A percentile compares a stretch with the other conserved stretches of the same genome.
These are phyloP conservation scores for Cylloceria caligata DNA, from an alignment of 2,888 invertebrate species.

Conservation along the genomic window DNA sequence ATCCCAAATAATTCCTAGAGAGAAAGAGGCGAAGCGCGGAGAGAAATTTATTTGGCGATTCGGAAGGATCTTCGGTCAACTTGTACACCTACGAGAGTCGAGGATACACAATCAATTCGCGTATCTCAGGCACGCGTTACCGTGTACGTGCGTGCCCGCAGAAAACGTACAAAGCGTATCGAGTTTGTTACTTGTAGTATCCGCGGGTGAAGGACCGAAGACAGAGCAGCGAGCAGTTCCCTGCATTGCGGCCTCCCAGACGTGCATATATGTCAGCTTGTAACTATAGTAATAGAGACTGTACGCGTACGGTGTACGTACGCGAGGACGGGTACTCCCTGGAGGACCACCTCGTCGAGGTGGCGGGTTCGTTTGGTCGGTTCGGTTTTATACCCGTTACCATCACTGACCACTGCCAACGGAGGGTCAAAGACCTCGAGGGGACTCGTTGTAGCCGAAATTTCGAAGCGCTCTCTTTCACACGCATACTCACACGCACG, in stretches of 20 bases:
- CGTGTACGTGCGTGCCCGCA: slow-evolving; percentile 71
- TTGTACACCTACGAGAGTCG: not conserved
- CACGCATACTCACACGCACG: slow-evolving; percentile 42
- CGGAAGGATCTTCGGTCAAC: slow-evolving; percentile 39
- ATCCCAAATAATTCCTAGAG: too few relatives aligned
- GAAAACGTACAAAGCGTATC: slow-evolving; percentile 42
- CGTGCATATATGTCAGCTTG: slow-evolving; percentile 2
- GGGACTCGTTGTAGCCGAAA: slow-evolving; percentile 74
- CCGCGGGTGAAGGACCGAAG: slow-evolving; percentile 78
- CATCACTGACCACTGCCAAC: slow-evolving; percentile 84
- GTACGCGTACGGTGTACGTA: slow-evolving; percentile 7
- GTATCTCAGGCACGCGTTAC: slow-evolving; percentile 73
- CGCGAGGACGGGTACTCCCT: slow-evolving; percentile 55
- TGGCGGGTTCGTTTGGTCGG: slow-evolving; percentile 57
- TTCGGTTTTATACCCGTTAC: slow-evolving; percentile 79
- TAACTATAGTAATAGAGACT: slow-evolving; percentile 21
- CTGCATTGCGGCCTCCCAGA: slow-evolving; percentile 32
- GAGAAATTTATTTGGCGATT: slow-evolving; percentile 26
- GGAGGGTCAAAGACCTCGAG: slow-evolving; percentile 79
- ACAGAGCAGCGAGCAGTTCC: slow-evolving; percentile 56
- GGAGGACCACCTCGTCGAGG: slow-evolving; percentile 46
- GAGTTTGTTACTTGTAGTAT: slow-evolving; percentile 38
- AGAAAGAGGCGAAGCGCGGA: not conserved
- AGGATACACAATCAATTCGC: slow-evolving; percentile 39
- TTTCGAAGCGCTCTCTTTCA: slow-evolving; percentile 66